Percentiles rank a stretch among this genome's conserved stretches.
Conservation (phyloP, 2,113 vertebrate species). For the Leuciscus idus region DNA sequence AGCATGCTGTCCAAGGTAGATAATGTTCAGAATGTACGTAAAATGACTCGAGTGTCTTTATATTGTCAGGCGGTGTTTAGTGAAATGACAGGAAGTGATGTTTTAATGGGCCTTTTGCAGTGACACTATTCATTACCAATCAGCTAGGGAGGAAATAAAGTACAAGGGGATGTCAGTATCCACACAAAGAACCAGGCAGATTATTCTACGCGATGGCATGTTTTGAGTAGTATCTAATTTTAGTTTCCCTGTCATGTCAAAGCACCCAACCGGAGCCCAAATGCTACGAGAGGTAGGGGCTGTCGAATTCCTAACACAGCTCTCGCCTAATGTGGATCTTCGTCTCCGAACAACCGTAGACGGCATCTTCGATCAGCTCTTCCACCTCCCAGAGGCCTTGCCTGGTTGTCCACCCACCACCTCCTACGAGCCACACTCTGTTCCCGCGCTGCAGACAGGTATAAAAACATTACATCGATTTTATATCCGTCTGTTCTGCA, state of each 20-base stretch:
- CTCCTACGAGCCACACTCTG: conserved; percentile 62
- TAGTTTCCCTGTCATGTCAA: conserved; percentile 54
- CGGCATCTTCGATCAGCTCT: conserved; percentile 88
- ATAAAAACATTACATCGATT: conserved; percentile 47
- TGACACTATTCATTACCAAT: conserved; percentile 2
- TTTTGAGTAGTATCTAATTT: conserved; percentile 44
- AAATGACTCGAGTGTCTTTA: background rate
- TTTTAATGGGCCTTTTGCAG: conserved; percentile 2
- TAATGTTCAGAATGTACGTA: background rate
- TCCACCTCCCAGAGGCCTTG: conserved; percentile 76
- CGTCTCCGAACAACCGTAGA: conserved; percentile 85
- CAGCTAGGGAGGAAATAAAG: background rate
- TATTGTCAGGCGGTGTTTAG: background rate
- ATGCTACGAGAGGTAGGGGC: conserved; percentile 88
- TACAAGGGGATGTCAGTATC: background rate
- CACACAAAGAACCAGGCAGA: background rate
- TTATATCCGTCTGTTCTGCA: conserved; percentile 10
- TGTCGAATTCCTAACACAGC: conserved; percentile 91
- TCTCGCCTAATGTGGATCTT: conserved; percentile 85
- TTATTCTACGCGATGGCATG: background rate
- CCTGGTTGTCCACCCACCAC: conserved; percentile 67
- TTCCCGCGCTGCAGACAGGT: conserved; percentile 71
- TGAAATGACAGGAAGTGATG: conserved; percentile 4
- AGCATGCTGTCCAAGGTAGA: conserved; percentile 84
- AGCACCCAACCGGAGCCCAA: conserved; percentile 87